Conservation (phyloP, 2,888 invertebrate species). For the Erynnis tages region DNA sequence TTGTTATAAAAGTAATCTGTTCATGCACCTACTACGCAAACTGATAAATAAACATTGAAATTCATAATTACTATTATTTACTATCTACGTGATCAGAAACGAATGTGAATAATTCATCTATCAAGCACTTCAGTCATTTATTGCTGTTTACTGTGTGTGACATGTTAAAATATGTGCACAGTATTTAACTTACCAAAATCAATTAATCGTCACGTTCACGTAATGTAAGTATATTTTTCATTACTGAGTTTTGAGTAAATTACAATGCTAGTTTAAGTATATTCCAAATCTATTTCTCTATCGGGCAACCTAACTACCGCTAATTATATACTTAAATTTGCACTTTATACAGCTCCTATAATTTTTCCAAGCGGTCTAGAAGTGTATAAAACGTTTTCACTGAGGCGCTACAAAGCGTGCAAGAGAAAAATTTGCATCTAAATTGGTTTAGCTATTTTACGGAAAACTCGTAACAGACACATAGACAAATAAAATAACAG, state of each 20-base stretch:
- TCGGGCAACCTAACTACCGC: conserved; percentile 7
- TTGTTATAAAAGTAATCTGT: no score
- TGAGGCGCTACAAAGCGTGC: conserved; percentile 18
- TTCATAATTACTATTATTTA: conserved; percentile 2
- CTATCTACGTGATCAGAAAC: conserved; percentile 2
- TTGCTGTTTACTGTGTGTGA: background rate
- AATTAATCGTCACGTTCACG: no score
- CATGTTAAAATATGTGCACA: background rate
- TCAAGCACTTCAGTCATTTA: conserved; percentile 9
- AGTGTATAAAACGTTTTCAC: conserved; percentile 18
- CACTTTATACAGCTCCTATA: conserved; percentile 2
- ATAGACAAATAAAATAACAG: conserved; percentile 21
- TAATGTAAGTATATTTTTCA: no score
- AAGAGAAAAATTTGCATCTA: conserved; percentile 25
- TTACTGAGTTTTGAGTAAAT: no score
- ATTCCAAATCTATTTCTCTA: background rate
- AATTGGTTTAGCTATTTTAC: conserved; percentile 23
- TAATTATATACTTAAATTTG: conserved; percentile 19
- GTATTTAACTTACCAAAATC: no score
- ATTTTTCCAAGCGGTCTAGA: conserved; percentile 3
- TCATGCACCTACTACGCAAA: background rate
- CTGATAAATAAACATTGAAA: background rate
- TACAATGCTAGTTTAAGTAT: no score
- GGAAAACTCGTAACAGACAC: conserved; percentile 20
- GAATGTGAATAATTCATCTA: conserved; percentile 12